These are phyloP conservation scores for Ceratina calcarata DNA, from an alignment of 1,140 invertebrate genomes.

Conservation along the genomic window DNA sequence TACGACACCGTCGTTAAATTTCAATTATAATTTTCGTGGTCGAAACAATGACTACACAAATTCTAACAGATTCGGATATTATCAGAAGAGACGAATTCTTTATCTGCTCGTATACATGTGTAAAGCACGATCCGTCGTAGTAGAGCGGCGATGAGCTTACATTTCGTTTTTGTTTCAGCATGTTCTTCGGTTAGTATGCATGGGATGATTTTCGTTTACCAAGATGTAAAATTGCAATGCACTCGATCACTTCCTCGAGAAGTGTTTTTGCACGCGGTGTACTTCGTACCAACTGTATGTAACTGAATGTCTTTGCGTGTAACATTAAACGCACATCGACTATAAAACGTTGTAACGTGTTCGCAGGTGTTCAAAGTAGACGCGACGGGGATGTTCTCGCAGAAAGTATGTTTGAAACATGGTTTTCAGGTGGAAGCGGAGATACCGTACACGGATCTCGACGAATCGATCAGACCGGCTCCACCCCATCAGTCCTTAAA, in stretches of 20 bases:
- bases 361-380: constrained; percentile 88
- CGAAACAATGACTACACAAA: not conserved
- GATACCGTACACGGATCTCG: constrained; percentile 84
- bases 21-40: not conserved
- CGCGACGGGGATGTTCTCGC: constrained; percentile 88
- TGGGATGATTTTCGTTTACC: constrained; percentile 71
- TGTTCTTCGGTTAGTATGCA: constrained; percentile 72
- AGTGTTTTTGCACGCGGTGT: constrained; percentile 43
- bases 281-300: constrained; percentile 19
- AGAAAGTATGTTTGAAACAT: constrained; percentile 85
- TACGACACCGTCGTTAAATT: not conserved
- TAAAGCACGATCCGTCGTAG: not conserved
- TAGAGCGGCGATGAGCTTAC: not conserved
- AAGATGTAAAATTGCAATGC: constrained; percentile 50
- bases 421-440: constrained; percentile 84
- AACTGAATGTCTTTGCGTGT: not conserved
- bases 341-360: not conserved
- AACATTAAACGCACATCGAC: not conserved
- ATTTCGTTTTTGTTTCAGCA: constrained; percentile 75
- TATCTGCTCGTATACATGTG: not conserved
- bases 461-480: constrained; percentile 81
- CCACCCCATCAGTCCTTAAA: constrained; percentile 84
- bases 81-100: not conserved
- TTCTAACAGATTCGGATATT: not conserved
- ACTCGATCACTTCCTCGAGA: constrained; percentile 45